A percentile compares a stretch with the other conserved stretches of the same genome.
Conservation (phyloP, 35 echinoderm and acorn worm species). For the Apostichopus californicus region DNA sequence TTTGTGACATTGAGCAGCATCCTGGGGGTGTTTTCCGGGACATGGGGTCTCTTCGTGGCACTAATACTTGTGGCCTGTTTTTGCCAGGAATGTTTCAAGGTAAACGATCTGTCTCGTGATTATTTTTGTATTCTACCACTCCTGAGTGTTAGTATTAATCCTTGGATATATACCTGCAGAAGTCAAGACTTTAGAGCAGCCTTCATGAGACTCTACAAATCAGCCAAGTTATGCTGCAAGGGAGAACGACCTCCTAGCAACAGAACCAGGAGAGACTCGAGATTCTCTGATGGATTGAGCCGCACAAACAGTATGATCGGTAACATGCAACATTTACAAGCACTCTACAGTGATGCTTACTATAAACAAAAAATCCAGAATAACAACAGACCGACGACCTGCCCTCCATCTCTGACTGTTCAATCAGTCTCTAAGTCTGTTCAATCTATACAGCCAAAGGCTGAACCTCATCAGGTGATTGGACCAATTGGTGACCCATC, state of each 20-base stretch:
- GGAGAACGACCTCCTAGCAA: conserved; percentile 32
- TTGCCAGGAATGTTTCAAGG: conserved; percentile 44
- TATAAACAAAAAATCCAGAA: conserved; percentile 42
- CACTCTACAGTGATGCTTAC: conserved; percentile 51
- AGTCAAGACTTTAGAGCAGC: conserved; percentile 95
- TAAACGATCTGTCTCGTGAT: conserved; percentile 37
- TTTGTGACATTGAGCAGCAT: conserved; percentile 80
- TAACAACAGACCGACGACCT: background rate
- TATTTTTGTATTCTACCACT: conserved; percentile 76
- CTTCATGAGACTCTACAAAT: conserved; percentile 60
- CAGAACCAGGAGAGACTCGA: conserved; percentile 60
- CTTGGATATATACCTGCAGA: conserved; percentile 85
- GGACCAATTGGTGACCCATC: too few relatives aligned
- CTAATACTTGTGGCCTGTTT: conserved; percentile 66
- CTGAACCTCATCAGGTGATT: background rate
- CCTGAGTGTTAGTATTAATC: conserved; percentile 75
- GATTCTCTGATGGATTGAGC: conserved; percentile 79
- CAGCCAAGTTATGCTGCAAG: conserved; percentile 18
- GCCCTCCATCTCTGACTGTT: background rate
- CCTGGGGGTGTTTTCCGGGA: conserved; percentile 77
- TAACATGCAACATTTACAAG: conserved; percentile 71
- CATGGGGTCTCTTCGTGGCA: conserved; percentile 75
- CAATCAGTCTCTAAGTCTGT: conserved; percentile 1
- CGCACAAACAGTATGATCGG: conserved; percentile 91
- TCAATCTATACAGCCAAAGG: background rate